Evolutionary conservation across 2,113 vertebrate genomes (phyloP).

Genomic region (Vulpes lagopus): DNA sequence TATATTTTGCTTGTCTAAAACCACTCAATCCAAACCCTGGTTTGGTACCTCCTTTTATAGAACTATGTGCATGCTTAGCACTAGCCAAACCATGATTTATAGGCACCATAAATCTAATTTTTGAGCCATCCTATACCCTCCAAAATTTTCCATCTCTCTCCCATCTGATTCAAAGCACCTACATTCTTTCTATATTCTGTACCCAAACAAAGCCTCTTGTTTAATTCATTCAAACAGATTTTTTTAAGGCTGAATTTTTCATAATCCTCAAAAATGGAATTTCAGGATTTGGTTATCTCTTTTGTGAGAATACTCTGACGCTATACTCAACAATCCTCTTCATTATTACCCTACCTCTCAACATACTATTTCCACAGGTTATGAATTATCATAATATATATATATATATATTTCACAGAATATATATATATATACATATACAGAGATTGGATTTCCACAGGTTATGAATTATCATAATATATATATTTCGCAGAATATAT

Average conservation of each 20-base stretch:
- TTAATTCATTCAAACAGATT: not conserved
- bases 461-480: too few relatives aligned
- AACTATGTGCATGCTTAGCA: not conserved
- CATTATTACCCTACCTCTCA: not conserved
- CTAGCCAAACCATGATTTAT: not conserved
- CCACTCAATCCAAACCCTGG: not conserved
- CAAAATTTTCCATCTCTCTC: not conserved
- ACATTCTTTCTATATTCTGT: not conserved
- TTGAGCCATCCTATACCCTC: not conserved
- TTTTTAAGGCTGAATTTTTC: not conserved
- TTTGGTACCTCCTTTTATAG: not conserved
- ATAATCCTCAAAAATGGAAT: constrained; percentile 1
- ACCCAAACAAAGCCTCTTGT: not conserved
- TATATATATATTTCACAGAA: too few relatives aligned
- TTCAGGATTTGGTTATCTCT: not conserved
- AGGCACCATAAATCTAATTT: not conserved
- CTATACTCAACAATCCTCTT: not conserved
- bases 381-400: too few relatives aligned
- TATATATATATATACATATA: too few relatives aligned
- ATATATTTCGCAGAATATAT: too few relatives aligned
- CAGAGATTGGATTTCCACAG: too few relatives aligned
- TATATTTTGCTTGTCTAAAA: not conserved
- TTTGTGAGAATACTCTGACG: not conserved
- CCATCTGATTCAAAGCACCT: not conserved
- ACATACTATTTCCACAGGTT: not conserved